Evolutionary conservation across 1,140 invertebrate species (phyloP), one percentile per base, ranked within the genome.

Genomic region (Aradophagus sp.): DNA sequence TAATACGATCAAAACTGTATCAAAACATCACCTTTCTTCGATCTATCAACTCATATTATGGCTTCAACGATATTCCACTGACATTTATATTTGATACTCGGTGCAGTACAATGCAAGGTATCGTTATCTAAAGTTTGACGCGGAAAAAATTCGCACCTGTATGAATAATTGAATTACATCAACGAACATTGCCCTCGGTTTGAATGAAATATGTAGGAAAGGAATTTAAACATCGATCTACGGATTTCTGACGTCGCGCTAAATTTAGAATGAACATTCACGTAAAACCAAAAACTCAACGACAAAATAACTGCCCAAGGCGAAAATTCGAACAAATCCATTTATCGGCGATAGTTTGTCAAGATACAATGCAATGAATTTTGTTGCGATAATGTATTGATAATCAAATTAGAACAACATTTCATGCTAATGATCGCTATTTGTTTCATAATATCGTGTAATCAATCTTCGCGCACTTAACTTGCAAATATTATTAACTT

Each of bases 101-200:
- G 10, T 10, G 35, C 13, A 48, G 27, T 10, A 48, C 13, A 48
- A 35, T 35, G 31, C 6, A 13, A 32, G 6, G 38, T 56, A 36
- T 44, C 38, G 52, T 34, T 55, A 55, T 55, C 52, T 20, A 23
- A 44, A 55, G 19, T 36, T 56, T 45, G 39, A 45, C 41, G 52
- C 31, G 31, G 19, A 31, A 31, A 35, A 56, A 56, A 44, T 45
- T 56, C 31, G 41, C 23, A 36, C 41, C 39, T 56, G 29, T 56
- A 56, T 45, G 52, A 56, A 56, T 56, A 56, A 56, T 56, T 56
- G 52, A 56, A 56, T 56, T 56, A 44, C 39, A 56, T 29, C 29
- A 27, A 10, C 13, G 20, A 26, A 36, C 3, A 15, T 26, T 12
- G 17, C 5, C 10, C 34, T 8, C 41, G 5, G 19, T 5, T 1